phyloP scores from a whole-genome alignment of 2,113 vertebrate species.

The Eleginops maclovinus region DNA sequence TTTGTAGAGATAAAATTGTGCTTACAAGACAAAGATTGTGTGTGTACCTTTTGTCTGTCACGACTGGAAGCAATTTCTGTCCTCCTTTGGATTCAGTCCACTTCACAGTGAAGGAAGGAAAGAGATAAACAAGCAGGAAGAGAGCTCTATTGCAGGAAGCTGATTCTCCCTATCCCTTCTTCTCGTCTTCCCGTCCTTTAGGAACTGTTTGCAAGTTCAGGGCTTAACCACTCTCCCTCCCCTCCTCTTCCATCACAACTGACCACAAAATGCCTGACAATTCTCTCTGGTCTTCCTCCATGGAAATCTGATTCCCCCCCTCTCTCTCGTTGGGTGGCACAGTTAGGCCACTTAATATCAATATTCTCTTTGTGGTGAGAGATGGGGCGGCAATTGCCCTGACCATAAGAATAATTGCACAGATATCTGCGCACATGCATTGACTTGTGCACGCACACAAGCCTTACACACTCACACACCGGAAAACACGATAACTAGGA shows the following conservation, averaged over 20 bases:
- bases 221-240: conserved; percentile 34
- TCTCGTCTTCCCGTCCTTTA: conserved; percentile 29
- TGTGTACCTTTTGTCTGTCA: too few species aligned
- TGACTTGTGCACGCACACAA: conserved; percentile 30
- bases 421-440: conserved; percentile 43
- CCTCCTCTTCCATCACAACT: conserved; percentile 45
- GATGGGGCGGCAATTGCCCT: conserved; percentile 64
- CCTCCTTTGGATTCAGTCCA: neutral
- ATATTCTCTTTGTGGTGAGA: conserved; percentile 70
- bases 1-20: neutral
- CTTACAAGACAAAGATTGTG: neutral
- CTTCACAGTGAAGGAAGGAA: conserved; percentile 1
- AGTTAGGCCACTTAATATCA: conserved; percentile 76
- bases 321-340: conserved; percentile 43
- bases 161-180: neutral
- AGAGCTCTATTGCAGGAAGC: neutral
- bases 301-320: conserved; percentile 45
- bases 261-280: conserved; percentile 60
- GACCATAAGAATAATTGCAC: conserved; percentile 71
- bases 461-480: conserved; percentile 28
- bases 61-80: neutral
- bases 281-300: conserved; percentile 38
- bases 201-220: conserved; percentile 29
- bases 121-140: neutral
- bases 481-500: conserved; percentile 36